Evolutionary conservation across 1,140 invertebrate species (phyloP).

Genomic region (Zaprionus gabonicus): DNA sequence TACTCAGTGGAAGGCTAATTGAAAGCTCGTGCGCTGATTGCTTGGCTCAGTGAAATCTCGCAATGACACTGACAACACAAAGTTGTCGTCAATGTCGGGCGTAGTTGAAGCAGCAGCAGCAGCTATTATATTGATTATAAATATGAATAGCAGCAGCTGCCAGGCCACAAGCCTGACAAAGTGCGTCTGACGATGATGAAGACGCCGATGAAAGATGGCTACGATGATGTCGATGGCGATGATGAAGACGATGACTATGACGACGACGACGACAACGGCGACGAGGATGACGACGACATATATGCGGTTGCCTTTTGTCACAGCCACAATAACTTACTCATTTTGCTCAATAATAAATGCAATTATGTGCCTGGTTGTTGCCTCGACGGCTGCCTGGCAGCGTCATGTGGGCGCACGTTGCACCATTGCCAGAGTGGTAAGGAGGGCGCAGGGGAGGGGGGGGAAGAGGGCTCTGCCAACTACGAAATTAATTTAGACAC

Average conservation of each 20-base stretch:
- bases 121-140: slow-evolving; percentile 79
- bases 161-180: slow-evolving; percentile 42
- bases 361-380: slow-evolving; percentile 71
- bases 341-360: slow-evolving; percentile 83
- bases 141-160: slow-evolving; percentile 55
- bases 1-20: background rate
- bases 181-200: slow-evolving; percentile 51
- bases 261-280: slow-evolving; percentile 10
- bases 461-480: slow-evolving; percentile 40
- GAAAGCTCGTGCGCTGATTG: slow-evolving; percentile 1
- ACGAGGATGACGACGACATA: slow-evolving; percentile 47
- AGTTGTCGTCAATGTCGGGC: slow-evolving; percentile 73
- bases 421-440: background rate
- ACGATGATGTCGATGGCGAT: slow-evolving; percentile 10
- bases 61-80: slow-evolving; percentile 64
- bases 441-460: background rate
- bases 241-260: slow-evolving; percentile 14
- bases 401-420: slow-evolving; percentile 40
- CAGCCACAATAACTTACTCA: slow-evolving; percentile 81
- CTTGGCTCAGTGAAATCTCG: slow-evolving; percentile 47
- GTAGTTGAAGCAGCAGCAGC: slow-evolving; percentile 52
- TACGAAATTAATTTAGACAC: slow-evolving; percentile 82
- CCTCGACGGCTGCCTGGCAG: slow-evolving; percentile 8
- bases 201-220: slow-evolving; percentile 4
- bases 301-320: slow-evolving; percentile 79